Percentiles rank a stretch among this genome's conserved stretches.
Evolutionary conservation across 2,797 vertebrate species (phyloP).

Genomic region (Siniperca scherzeri): DNA sequence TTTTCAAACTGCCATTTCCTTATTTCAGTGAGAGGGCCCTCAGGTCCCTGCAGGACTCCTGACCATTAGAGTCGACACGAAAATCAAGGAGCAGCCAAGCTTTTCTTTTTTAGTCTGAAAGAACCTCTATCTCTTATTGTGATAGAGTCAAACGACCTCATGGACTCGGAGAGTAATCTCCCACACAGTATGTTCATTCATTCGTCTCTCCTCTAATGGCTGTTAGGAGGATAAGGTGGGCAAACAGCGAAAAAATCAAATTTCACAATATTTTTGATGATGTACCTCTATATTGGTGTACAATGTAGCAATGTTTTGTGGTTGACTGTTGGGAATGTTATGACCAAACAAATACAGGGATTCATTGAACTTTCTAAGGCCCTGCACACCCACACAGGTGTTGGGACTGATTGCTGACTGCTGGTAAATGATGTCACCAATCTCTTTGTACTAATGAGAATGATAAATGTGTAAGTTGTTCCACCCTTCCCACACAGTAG

Average conservation of each 20-base stretch:
- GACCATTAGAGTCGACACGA: constrained; percentile 37
- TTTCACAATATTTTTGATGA: not conserved
- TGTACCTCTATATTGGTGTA: not conserved
- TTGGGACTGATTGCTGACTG: not conserved
- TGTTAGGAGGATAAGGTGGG: not conserved
- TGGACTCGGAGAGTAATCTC: constrained; percentile 1
- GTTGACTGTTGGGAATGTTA: too few species aligned
- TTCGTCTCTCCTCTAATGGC: constrained; percentile 1
- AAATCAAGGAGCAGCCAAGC: constrained; percentile 37
- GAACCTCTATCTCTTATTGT: constrained; percentile 8
- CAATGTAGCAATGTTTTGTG: not conserved
- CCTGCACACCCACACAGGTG: not conserved
- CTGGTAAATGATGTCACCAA: not conserved
- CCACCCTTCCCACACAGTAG: not conserved
- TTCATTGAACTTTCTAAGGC: not conserved
- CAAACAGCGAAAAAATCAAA: not conserved
- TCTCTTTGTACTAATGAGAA: not conserved
- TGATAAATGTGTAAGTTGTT: not conserved
- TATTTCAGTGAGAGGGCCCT: constrained; percentile 43
- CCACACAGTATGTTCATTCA: not conserved
- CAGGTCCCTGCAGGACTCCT: constrained; percentile 46
- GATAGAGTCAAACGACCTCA: constrained; percentile 1
- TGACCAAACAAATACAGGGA: not conserved
- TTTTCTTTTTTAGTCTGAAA: constrained; percentile 22
- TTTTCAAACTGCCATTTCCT: constrained; percentile 53